These are phyloP conservation scores for Cylas formicarius DNA, from an alignment of 1,140 invertebrate species.

Conservation along the genomic window DNA sequence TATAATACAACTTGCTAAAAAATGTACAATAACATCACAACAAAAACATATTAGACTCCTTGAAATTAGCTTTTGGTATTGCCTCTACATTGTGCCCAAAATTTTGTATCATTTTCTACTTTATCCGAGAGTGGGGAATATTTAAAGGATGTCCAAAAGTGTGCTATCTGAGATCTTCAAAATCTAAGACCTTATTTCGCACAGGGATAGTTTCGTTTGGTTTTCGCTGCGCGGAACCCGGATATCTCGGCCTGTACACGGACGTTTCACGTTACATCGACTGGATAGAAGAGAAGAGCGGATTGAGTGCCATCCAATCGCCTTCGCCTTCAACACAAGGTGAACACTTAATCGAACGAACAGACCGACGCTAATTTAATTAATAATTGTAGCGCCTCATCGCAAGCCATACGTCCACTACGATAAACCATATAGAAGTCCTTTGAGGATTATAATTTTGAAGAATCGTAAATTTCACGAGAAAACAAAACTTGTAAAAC, in stretches of 20 bases:
- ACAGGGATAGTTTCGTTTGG: slow-evolving; percentile 63
- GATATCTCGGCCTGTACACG: slow-evolving; percentile 59
- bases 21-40: too few species aligned
- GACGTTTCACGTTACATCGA: slow-evolving; percentile 57
- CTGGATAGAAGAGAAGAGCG: slow-evolving; percentile 54
- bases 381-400: background rate
- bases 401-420: slow-evolving; percentile 1
- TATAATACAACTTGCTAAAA: too few species aligned
- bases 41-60: too few species aligned
- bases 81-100: too few species aligned
- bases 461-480: background rate
- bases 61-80: too few species aligned
- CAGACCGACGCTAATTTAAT: background rate
- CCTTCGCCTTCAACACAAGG: background rate
- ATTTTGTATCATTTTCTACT: background rate
- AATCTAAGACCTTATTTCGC: too few species aligned
- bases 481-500: too few species aligned
- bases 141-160: background rate
- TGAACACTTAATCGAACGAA: background rate
- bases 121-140: slow-evolving; percentile 1
- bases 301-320: slow-evolving; percentile 4
- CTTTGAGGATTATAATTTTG: slow-evolving; percentile 5
- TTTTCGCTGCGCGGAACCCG: slow-evolving; percentile 47
- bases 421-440: slow-evolving; percentile 1
- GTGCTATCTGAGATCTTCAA: too few species aligned